These are phyloP conservation scores for Saguinus imperator DNA, from an alignment of 2,113 vertebrate genomes.

Conservation along the genomic window DNA sequence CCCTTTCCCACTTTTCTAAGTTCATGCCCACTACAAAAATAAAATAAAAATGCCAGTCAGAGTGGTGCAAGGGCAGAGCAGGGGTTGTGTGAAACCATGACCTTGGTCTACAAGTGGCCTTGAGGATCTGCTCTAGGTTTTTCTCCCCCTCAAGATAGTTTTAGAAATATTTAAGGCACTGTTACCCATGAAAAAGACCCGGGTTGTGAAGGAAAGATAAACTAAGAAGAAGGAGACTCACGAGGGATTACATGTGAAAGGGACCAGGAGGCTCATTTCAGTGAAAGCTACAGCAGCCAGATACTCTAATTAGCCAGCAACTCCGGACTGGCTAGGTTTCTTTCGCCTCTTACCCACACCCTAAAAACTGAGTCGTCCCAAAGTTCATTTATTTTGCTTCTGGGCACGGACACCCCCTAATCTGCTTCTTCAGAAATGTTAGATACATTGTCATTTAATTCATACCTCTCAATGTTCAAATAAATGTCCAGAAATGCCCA, in stretches of 20 bases:
- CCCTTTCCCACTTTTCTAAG: not conserved
- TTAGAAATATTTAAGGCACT: constrained; percentile 34
- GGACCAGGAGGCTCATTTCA: not conserved
- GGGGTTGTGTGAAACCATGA: not conserved
- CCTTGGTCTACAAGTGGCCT: not conserved
- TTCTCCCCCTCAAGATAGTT: not conserved
- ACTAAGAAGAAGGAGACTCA: not conserved
- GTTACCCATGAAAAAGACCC: not conserved
- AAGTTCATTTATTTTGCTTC: constrained; percentile 69
- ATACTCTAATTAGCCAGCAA: constrained; percentile 29
- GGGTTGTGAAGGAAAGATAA: not conserved
- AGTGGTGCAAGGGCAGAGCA: not conserved
- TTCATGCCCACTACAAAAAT: not conserved
- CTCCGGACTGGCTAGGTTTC: constrained; percentile 59
- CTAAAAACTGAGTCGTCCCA: constrained; percentile 73
- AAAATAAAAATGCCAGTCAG: not conserved
- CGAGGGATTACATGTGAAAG: not conserved
- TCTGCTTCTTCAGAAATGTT: constrained; percentile 33
- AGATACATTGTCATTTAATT: constrained; percentile 11
- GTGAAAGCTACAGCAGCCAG: not conserved
- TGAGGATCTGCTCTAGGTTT: not conserved
- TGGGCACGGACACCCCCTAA: constrained; percentile 38
- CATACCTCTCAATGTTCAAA: not conserved
- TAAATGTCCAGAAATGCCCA: not conserved
- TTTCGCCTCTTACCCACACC: constrained; percentile 61